Conservation (phyloP, 1,140 invertebrate species). For the Drosophila nasuta region DNA sequence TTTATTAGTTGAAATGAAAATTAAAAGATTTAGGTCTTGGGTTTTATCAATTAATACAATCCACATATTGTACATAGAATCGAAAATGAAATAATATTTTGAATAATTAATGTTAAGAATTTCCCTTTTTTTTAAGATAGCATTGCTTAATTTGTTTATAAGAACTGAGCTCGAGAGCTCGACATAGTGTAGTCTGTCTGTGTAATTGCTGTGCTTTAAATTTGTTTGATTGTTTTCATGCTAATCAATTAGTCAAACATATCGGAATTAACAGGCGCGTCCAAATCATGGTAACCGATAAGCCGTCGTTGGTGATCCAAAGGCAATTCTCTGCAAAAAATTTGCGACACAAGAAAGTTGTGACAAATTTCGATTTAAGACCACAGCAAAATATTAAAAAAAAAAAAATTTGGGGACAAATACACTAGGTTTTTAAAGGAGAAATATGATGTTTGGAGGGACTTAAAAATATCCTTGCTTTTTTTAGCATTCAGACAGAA, state of each 20-base stretch:
- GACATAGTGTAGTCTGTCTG: constrained; percentile 31
- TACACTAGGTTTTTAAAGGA: constrained; percentile 14
- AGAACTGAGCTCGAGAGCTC: constrained; percentile 60
- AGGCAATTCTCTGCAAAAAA: constrained; percentile 85
- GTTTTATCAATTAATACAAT: constrained; percentile 46
- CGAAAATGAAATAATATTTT: constrained; percentile 12
- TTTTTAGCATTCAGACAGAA: constrained; percentile 5
- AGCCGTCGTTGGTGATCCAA: constrained; percentile 84
- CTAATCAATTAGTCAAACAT: constrained; percentile 80
- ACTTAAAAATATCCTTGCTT: constrained; percentile 13
- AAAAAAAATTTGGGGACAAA: constrained; percentile 26
- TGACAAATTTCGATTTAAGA: constrained; percentile 76
- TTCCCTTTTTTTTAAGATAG: constrained; percentile 39
- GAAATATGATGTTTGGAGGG: neutral
- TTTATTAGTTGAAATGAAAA: constrained; percentile 6
- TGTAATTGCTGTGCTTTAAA: constrained; percentile 32
- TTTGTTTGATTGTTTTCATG: constrained; percentile 36
- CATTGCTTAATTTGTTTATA: constrained; percentile 49
- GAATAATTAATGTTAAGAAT: constrained; percentile 16
- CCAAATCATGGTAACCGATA: constrained; percentile 85
- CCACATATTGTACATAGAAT: constrained; percentile 41
- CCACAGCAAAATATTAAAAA: constrained; percentile 60
- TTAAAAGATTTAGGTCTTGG: constrained; percentile 15
- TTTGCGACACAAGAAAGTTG: constrained; percentile 83
- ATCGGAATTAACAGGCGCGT: constrained; percentile 84